A percentile compares a stretch with the other conserved stretches of the same genome.
These are phyloP conservation scores for Andinoacara biseriatus DNA, from an alignment of 2,113 vertebrate species.

Conservation along the genomic window DNA sequence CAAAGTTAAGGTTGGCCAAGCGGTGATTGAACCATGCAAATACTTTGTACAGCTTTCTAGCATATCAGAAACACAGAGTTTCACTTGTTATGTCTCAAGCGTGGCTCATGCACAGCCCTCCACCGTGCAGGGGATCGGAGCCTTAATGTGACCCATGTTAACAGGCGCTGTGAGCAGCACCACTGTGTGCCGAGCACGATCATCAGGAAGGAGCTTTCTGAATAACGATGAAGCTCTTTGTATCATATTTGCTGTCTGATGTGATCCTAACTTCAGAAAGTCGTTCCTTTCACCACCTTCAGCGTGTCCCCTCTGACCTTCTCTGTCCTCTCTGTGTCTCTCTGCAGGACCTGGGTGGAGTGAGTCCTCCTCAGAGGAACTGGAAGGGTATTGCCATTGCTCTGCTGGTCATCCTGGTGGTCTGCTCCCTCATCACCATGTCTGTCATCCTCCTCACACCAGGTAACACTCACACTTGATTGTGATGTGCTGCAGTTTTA, in stretches of 20 bases:
- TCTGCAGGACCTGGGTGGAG: constrained; percentile 92
- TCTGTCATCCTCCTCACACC: constrained; percentile 98
- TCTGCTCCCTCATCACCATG: constrained; percentile 98
- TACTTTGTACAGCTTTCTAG: not conserved
- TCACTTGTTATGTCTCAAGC: not conserved
- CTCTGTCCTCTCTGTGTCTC: constrained; percentile 41
- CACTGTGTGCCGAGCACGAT: not conserved
- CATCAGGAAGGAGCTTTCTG: not conserved
- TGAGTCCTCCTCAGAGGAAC: constrained; percentile 94
- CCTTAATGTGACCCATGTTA: constrained; percentile 7
- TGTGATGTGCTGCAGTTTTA: not conserved
- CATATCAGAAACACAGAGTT: not conserved
- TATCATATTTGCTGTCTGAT: not conserved
- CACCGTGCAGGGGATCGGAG: not conserved
- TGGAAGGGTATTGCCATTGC: constrained; percentile 99
- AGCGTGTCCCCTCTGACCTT: not conserved
- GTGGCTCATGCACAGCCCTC: constrained; percentile 15
- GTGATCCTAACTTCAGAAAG: not conserved
- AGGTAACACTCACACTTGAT: constrained; percentile 79
- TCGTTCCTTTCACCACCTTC: not conserved
- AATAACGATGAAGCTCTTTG: not conserved
- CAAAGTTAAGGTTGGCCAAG: not conserved
- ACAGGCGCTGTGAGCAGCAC: not conserved
- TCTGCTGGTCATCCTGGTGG: constrained; percentile 96
- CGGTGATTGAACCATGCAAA: constrained; percentile 2